These are phyloP conservation scores for Nomada fucata DNA, from an alignment of 2,888 invertebrate genomes.

Conservation along the genomic window DNA sequence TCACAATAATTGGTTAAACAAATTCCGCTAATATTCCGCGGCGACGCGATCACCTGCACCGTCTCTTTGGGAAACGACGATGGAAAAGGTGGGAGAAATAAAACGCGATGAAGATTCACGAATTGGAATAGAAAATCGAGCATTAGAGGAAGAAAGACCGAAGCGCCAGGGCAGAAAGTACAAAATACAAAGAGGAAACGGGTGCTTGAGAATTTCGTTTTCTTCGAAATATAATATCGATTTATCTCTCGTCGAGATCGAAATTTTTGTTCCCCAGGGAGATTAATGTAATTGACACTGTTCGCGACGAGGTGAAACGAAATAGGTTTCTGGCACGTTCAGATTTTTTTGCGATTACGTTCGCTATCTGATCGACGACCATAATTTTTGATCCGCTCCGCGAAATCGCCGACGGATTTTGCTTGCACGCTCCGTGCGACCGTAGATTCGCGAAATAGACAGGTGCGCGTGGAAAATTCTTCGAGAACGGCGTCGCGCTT, in stretches of 20 bases:
- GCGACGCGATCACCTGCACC: background rate
- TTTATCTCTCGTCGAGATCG: background rate
- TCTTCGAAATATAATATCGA: too few species aligned
- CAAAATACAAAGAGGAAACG: too few species aligned
- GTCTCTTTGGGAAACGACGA: background rate
- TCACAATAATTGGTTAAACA: conserved; percentile 15
- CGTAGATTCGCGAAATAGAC: background rate
- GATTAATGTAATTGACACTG: background rate
- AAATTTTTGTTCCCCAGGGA: background rate
- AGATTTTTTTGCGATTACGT: background rate
- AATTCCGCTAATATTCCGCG: background rate
- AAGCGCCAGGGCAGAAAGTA: too few species aligned
- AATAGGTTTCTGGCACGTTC: background rate
- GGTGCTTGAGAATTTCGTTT: too few species aligned
- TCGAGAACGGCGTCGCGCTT: background rate
- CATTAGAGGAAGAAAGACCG: too few species aligned
- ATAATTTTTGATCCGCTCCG: background rate
- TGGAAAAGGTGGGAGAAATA: background rate
- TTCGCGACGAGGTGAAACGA: background rate
- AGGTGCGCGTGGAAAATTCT: conserved; percentile 7
- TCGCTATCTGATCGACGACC: conserved; percentile 25
- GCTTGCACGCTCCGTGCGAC: background rate
- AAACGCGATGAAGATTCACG: too few species aligned
- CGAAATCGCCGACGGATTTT: background rate
- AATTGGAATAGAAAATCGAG: too few species aligned